Evolutionary conservation across 2,113 vertebrate genomes (phyloP), one percentile per base, ranked within the genome.

Genomic region (Larimichthys polyactis): DNA sequence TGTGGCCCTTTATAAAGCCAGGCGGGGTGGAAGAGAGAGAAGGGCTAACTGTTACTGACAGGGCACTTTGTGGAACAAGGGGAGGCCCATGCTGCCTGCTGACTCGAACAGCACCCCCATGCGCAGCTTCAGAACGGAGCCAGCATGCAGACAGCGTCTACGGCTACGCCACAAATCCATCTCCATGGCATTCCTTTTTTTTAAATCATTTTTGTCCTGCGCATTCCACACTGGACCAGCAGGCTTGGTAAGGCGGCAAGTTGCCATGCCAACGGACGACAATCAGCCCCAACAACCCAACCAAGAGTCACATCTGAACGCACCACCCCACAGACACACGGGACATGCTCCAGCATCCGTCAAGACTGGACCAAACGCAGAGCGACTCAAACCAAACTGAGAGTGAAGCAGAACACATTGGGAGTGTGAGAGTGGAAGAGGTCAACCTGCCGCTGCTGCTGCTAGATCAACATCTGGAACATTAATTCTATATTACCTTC

Each of bases 41-140:
- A 95, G 94, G 91, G 91, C 95, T 94, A 88, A 93, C 93, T 81
- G 94, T 96, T 95, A 95, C 93, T 95, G 81, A 91, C 89, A 90
- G 90, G 90, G 85, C 89, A 91, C 81, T 88, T 48, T 82, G 89
- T 87, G 77, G 75, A 86, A 90, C 60, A 75, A 71, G 79, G 88
- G 87, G 84, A 83, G 89, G 90, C 90, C 89, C 94, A 95, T 96
- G 95, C 95, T 94, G 91, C 91, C 90, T 78, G 91, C 90, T 73
- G 88, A 85, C 88, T 71, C 32, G 78, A 60, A 93, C 92, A 76
- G 86, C 79, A 86, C 79, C 90, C 78, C 91, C 75, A 94, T 94
- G 94, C 93, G 91, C 92, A 87, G 90, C 91, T 52, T 77, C 83
- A 89, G 51, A 43, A 72, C 71, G 12, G 75, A 63, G 80, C 85